These are phyloP conservation scores for Hypena proboscidalis DNA, from an alignment of 2,888 invertebrate genomes.

Conservation along the genomic window DNA sequence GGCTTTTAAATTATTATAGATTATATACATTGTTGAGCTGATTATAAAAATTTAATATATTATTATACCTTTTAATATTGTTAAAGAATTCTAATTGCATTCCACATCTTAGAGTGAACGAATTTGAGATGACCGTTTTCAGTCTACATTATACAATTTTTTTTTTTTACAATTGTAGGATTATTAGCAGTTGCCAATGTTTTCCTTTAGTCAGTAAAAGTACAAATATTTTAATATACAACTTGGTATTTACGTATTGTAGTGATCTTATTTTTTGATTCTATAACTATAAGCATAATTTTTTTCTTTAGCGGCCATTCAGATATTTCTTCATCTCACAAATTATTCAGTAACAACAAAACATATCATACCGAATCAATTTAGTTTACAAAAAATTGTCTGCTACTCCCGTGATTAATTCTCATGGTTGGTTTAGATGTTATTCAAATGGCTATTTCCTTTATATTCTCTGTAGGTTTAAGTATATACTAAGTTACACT, in stretches of 20 bases:
- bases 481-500: slow-evolving; percentile 74
- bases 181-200: slow-evolving; percentile 86
- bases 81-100: slow-evolving; percentile 86
- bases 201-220: slow-evolving; percentile 93
- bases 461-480: slow-evolving; percentile 80
- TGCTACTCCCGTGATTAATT: slow-evolving; percentile 67
- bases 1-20: slow-evolving; percentile 87
- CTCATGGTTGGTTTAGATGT: slow-evolving; percentile 58
- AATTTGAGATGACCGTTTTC: slow-evolving; percentile 85
- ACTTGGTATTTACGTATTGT: slow-evolving; percentile 86
- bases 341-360: slow-evolving; percentile 82
- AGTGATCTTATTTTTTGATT: slow-evolving; percentile 83
- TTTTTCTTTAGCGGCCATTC: slow-evolving; percentile 80
- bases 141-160: slow-evolving; percentile 85
- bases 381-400: slow-evolving; percentile 65
- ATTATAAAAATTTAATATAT: slow-evolving; percentile 87
- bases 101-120: slow-evolving; percentile 85
- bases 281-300: slow-evolving; percentile 84
- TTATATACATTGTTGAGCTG: slow-evolving; percentile 88
- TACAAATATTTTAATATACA: slow-evolving; percentile 91
- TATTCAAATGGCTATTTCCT: slow-evolving; percentile 74
- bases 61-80: slow-evolving; percentile 86
- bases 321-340: slow-evolving; percentile 70
- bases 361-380: slow-evolving; percentile 82
- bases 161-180: slow-evolving; percentile 83